Evolutionary conservation across 2,888 invertebrate genomes (phyloP).

Genomic region (Tetanocera ferruginea): DNA sequence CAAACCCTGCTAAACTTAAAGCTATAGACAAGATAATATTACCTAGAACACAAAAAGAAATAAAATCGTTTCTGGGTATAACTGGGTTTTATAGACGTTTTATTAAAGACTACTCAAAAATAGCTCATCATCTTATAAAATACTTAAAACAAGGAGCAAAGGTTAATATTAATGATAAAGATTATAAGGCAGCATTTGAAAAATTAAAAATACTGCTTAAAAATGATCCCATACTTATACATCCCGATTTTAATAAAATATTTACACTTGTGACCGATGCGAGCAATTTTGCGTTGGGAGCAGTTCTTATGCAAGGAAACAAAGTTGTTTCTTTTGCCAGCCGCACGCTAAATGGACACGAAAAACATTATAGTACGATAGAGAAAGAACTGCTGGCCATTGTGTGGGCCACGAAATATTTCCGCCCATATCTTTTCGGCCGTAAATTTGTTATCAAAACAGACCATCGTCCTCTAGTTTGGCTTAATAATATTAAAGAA

Average conservation of each 20-base stretch:
- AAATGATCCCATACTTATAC: neutral
- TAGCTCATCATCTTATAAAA: constrained; percentile 41
- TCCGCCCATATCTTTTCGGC: no score
- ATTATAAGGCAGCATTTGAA: constrained; percentile 18
- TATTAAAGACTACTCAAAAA: constrained; percentile 40
- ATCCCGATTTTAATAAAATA: neutral
- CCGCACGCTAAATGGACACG: no score
- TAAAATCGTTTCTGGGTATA: constrained; percentile 42
- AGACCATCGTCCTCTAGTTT: no score
- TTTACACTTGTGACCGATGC: neutral
- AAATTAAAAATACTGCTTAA: constrained; percentile 34
- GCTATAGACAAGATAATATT: constrained; percentile 39
- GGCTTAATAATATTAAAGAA: no score
- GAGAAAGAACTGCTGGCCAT: no score
- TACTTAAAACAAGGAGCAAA: constrained; percentile 39
- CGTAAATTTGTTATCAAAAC: no score
- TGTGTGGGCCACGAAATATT: no score
- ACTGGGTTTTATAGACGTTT: constrained; percentile 42
- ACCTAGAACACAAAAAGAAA: constrained; percentile 31
- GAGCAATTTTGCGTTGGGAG: neutral
- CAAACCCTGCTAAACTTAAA: constrained; percentile 54
- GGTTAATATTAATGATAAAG: neutral
- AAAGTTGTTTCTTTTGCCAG: no score
- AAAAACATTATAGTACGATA: no score
- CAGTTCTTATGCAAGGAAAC: neutral